phyloP scores from a whole-genome alignment of 2,888 invertebrate species.

The Erannis defoliaria region DNA sequence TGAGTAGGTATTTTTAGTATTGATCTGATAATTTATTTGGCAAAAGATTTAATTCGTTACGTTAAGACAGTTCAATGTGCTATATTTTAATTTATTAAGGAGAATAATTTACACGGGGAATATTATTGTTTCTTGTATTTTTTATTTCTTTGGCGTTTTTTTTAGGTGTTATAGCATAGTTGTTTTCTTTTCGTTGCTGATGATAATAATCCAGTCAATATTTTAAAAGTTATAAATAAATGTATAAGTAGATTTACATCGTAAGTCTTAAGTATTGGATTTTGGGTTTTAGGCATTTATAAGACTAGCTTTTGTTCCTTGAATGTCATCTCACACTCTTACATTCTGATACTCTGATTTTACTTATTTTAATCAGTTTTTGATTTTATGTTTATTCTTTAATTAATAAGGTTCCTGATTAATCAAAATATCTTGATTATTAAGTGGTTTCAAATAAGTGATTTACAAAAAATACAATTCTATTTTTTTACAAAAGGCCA shows the following conservation, averaged over 20 bases:
- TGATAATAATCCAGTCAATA: conserved; percentile 4
- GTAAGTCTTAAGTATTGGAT: too few relatives aligned
- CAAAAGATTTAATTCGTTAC: conserved; percentile 18
- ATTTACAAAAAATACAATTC: too few relatives aligned
- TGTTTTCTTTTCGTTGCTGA: neutral
- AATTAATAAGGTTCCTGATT: neutral
- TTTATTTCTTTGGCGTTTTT: neutral
- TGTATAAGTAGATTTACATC: conserved; percentile 11
- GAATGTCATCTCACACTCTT: conserved; percentile 9
- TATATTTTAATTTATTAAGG: conserved; percentile 3
- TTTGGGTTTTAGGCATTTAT: conserved; percentile 22
- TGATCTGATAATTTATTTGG: neutral
- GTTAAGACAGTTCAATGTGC: conserved; percentile 14
- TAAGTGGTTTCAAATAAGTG: too few relatives aligned
- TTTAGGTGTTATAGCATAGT: neutral
- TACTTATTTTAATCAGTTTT: too few relatives aligned
- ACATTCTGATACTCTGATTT: conserved; percentile 39
- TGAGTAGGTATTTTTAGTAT: neutral
- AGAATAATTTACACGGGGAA: conserved; percentile 4
- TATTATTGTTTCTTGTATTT: neutral
- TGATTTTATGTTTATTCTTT: conserved; percentile 24
- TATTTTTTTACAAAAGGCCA: too few relatives aligned
- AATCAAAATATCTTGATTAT: neutral
- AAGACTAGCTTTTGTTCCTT: conserved; percentile 27
- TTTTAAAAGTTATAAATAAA: conserved; percentile 13